Conservation (phyloP, 2,797 vertebrate species). For the Rhinoraja longicauda region DNA sequence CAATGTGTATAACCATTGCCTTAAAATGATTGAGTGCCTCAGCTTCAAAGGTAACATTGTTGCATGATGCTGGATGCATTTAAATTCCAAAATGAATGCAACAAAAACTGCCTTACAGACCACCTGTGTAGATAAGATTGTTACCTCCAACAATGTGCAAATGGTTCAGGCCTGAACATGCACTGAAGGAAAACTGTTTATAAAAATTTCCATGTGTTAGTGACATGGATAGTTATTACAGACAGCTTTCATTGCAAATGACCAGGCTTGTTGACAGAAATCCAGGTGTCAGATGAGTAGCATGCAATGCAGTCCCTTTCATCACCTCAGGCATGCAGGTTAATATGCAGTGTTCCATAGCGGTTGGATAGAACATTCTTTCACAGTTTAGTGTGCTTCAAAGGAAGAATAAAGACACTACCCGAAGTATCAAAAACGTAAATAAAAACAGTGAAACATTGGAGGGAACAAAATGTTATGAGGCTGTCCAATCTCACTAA, state of each 20-base stretch:
- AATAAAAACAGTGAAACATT: neutral
- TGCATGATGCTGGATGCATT: neutral
- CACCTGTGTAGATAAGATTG: neutral
- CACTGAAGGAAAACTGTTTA: slow-evolving; percentile 19
- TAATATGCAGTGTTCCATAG: neutral
- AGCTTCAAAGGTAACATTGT: neutral
- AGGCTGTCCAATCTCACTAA: neutral
- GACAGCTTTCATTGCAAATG: slow-evolving; percentile 5
- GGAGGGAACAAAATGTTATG: neutral
- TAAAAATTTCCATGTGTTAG: neutral
- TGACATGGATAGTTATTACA: neutral
- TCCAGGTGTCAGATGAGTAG: neutral
- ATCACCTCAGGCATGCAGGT: neutral
- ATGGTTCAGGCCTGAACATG: slow-evolving; percentile 14
- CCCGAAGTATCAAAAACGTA: neutral
- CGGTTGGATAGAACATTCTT: neutral
- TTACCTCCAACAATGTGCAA: neutral
- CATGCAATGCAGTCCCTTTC: neutral
- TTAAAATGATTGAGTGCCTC: neutral
- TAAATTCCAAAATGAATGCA: neutral
- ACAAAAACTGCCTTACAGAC: neutral
- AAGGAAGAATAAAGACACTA: neutral
- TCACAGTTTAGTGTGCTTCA: neutral
- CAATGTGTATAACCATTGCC: too few relatives aligned
- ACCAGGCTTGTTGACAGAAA: slow-evolving; percentile 12